A percentile compares a stretch with the other conserved stretches of the same genome.
These are phyloP conservation scores for Brenthis hecate DNA, from an alignment of 2,888 invertebrate genomes.

Conservation along the genomic window DNA sequence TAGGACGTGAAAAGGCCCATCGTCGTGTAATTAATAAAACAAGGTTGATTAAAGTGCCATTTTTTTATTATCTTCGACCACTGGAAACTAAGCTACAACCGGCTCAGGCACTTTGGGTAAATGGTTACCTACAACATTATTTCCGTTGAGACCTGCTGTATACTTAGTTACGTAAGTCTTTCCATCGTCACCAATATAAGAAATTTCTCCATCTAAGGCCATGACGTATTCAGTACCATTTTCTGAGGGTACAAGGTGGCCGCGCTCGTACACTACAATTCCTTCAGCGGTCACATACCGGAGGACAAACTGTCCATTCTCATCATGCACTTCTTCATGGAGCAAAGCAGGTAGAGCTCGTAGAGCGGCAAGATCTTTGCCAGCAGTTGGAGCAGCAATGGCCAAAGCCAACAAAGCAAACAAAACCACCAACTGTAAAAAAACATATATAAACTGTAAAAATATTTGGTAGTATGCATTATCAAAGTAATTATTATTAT, in stretches of 20 bases:
- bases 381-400: conserved; percentile 45
- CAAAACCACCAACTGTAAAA: conserved; percentile 49
- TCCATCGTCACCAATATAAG: conserved; percentile 59
- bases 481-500: too few relatives aligned
- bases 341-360: conserved; percentile 45
- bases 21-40: neutral
- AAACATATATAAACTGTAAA: neutral
- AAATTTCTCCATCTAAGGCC: conserved; percentile 57
- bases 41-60: neutral
- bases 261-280: conserved; percentile 54
- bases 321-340: conserved; percentile 57
- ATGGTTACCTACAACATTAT: conserved; percentile 54
- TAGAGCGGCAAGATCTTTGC: conserved; percentile 28
- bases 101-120: conserved; percentile 45
- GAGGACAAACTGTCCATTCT: conserved; percentile 54
- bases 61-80: neutral
- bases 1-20: too few relatives aligned
- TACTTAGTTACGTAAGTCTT: conserved; percentile 60
- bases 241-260: conserved; percentile 50
- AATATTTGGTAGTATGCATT: too few relatives aligned
- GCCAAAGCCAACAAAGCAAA: conserved; percentile 47
- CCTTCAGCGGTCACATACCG: conserved; percentile 61
- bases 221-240: conserved; percentile 52
- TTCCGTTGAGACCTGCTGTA: conserved; percentile 55
- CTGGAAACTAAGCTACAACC: conserved; percentile 11